These are phyloP conservation scores for Lepilemur septentrionalis DNA, from an alignment of 2,797 vertebrate genomes.

Conservation along the genomic window DNA sequence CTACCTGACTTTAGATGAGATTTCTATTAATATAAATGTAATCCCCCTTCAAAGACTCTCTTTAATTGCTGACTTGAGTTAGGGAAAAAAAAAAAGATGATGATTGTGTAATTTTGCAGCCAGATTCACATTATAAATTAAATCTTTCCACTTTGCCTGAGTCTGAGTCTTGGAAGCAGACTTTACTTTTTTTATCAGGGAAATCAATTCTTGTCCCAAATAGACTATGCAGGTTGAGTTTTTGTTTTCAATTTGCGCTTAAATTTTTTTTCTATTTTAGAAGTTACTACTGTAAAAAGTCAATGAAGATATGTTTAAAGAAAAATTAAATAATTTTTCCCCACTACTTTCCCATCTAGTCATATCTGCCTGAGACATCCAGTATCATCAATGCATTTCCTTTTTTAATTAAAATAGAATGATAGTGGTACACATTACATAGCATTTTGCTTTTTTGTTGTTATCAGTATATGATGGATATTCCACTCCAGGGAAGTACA, in stretches of 20 bases:
- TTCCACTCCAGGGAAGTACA: background rate
- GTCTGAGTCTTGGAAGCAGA: background rate
- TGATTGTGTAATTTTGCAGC: slow-evolving; percentile 12
- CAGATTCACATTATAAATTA: slow-evolving; percentile 42
- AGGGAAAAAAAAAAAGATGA: background rate
- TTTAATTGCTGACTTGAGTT: slow-evolving; percentile 8
- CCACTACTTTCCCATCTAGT: background rate
- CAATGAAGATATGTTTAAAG: background rate
- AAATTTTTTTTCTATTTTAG: background rate
- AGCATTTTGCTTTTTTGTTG: background rate
- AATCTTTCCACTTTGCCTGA: background rate
- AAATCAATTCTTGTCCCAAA: background rate
- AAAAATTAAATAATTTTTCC: background rate
- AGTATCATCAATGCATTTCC: background rate
- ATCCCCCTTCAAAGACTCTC: slow-evolving; percentile 7
- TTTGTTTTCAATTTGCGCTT: background rate
- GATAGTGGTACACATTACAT: background rate
- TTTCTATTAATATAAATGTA: slow-evolving; percentile 36
- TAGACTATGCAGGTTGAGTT: background rate
- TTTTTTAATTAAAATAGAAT: background rate
- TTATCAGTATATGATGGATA: background rate
- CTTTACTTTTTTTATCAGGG: background rate
- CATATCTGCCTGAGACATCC: background rate
- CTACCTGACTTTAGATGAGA: slow-evolving; percentile 17
- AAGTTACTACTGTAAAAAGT: background rate